A percentile compares a stretch with the other conserved stretches of the same genome.
These are phyloP conservation scores for Montipora cactus DNA, from an alignment of 64 coral and sea anemone species.

Conservation along the genomic window DNA sequence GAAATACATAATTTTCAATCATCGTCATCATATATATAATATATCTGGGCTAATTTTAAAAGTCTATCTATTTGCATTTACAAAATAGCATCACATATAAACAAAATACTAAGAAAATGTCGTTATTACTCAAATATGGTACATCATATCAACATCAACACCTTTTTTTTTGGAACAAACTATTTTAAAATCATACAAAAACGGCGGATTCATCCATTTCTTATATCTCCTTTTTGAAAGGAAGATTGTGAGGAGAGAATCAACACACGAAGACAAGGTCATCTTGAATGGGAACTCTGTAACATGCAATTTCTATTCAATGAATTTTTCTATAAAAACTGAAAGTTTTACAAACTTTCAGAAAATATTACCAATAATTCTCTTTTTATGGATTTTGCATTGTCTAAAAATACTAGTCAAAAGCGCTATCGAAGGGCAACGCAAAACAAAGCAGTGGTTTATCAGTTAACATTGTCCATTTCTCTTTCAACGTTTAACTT, in stretches of 20 bases:
- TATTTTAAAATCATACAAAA: constrained; percentile 88
- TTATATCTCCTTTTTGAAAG: constrained; percentile 93
- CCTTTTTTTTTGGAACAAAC: constrained; percentile 67
- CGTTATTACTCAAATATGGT: constrained; percentile 91
- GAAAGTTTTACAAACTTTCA: constrained; percentile 61
- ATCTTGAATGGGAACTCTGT: constrained; percentile 15
- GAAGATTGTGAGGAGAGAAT: constrained; percentile 38
- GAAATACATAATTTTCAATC: constrained; percentile 81
- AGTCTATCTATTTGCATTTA: constrained; percentile 99
- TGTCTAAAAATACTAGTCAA: constrained; percentile 63
- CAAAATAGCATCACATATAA: constrained; percentile 99
- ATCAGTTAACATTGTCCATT: constrained; percentile 42
- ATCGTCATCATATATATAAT: constrained; percentile 73
- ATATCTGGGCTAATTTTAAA: constrained; percentile 93
- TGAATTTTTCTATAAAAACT: constrained; percentile 52
- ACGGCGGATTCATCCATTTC: constrained; percentile 20
- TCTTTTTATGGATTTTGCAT: not conserved
- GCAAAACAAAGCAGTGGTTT: constrained; percentile 28
- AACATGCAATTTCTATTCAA: constrained; percentile 42
- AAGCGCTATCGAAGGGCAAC: constrained; percentile 56
- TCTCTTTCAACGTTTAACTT: constrained; percentile 76
- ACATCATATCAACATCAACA: constrained; percentile 93
- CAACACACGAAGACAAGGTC: constrained; percentile 36
- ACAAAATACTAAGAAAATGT: constrained; percentile 98
- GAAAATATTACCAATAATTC: constrained; percentile 49